phyloP scores from a whole-genome alignment of 2,113 vertebrate species.

The Fregetta grallaria region DNA sequence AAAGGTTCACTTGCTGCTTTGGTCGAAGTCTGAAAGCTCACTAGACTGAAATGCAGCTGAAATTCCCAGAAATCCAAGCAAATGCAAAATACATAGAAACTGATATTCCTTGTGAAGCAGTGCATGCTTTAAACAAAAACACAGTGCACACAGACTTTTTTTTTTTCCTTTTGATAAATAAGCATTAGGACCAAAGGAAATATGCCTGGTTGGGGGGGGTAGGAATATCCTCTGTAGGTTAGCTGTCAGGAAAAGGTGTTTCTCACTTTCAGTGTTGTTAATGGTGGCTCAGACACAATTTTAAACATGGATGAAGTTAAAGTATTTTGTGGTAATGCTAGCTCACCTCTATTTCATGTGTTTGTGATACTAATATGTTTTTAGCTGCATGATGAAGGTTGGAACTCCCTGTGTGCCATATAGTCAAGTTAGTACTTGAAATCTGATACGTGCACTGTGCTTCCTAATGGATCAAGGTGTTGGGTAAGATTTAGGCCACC shows the following conservation, averaged over 20 bases:
- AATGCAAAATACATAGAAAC: neutral
- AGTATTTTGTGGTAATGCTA: neutral
- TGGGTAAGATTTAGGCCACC: neutral
- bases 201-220: neutral
- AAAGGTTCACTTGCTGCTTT: neutral
- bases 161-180: neutral
- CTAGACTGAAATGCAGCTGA: neutral
- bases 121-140: neutral
- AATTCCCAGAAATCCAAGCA: neutral
- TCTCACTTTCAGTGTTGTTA: neutral
- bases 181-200: neutral
- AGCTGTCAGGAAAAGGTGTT: neutral
- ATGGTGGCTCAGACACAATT: neutral
- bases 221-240: neutral
- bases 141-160: fast-evolving
- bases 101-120: neutral
- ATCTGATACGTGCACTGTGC: neutral
- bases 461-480: neutral
- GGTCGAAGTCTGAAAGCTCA: neutral
- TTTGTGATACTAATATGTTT: neutral
- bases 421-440: neutral
- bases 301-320: neutral
- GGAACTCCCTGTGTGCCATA: neutral
- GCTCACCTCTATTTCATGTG: neutral
- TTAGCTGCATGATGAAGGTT: neutral